Conservation (phyloP, 2,797 vertebrate species). For the Gobio occitaniae region DNA sequence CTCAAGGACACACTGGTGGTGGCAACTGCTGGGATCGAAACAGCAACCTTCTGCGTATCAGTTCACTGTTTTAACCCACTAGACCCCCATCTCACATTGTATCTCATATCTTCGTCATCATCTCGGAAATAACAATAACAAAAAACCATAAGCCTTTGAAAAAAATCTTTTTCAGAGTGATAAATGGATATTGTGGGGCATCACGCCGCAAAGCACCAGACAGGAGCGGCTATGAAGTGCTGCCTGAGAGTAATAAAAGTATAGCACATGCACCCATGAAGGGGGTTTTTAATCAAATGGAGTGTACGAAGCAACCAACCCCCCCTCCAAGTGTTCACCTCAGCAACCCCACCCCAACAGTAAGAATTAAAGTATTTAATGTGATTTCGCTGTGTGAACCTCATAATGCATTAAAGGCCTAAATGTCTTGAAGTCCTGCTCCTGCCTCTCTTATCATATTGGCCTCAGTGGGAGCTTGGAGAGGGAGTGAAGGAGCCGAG, state of each 20-base stretch:
- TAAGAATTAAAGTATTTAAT: constrained; percentile 81
- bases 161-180: background rate
- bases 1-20: no score
- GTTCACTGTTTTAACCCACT: no score
- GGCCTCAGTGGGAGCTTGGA: constrained; percentile 76
- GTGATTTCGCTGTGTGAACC: constrained; percentile 69
- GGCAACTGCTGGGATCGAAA: no score
- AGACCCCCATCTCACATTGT: no score
- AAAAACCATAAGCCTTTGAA: background rate
- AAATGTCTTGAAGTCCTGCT: constrained; percentile 69
- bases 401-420: constrained; percentile 75
- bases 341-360: constrained; percentile 79
- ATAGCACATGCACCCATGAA: constrained; percentile 70
- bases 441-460: constrained; percentile 79
- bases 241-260: constrained; percentile 72
- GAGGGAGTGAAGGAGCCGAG: constrained; percentile 64
- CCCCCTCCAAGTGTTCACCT: constrained; percentile 74
- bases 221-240: constrained; percentile 63
- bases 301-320: constrained; percentile 69
- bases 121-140: background rate
- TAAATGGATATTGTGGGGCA: constrained; percentile 68
- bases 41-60: no score
- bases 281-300: constrained; percentile 80
- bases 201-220: constrained; percentile 62
- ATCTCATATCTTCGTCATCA: background rate